A percentile compares a stretch with the other conserved stretches of the same genome.
These are phyloP conservation scores for Petrolisthes manimaculis DNA, from an alignment of 2,888 invertebrate species.

Conservation along the genomic window DNA sequence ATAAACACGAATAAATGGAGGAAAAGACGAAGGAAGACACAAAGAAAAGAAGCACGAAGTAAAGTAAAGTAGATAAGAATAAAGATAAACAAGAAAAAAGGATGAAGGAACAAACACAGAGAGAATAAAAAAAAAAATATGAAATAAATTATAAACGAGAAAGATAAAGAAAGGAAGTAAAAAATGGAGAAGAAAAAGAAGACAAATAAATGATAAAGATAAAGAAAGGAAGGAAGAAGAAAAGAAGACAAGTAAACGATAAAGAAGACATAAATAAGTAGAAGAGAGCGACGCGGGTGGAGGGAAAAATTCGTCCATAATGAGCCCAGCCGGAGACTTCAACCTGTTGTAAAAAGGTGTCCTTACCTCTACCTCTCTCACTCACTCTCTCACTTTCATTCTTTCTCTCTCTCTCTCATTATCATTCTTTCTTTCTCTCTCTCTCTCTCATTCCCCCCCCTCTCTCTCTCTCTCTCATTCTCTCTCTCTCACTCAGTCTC, in stretches of 20 bases:
- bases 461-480: background rate
- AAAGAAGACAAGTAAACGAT: too few relatives aligned
- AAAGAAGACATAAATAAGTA: background rate
- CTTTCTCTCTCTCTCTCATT: background rate
- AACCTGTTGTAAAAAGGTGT: too few relatives aligned
- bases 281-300: slow-evolving; percentile 2
- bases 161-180: background rate
- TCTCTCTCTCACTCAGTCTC: background rate
- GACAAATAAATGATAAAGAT: slow-evolving; percentile 6
- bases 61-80: background rate
- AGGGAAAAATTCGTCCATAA: background rate
- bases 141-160: background rate
- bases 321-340: too few relatives aligned
- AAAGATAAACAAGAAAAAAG: slow-evolving; percentile 14
- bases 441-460: background rate
- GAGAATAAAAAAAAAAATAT: slow-evolving; percentile 4
- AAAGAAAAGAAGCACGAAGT: background rate
- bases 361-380: background rate
- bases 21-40: too few relatives aligned
- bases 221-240: slow-evolving; percentile 22
- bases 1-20: too few relatives aligned
- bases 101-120: background rate
- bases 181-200: background rate
- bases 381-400: background rate
- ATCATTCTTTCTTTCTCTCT: background rate